Base-by-base conservation (phyloP, 2,888 invertebrate species). In the Scaptomyza tumidula region DNA sequence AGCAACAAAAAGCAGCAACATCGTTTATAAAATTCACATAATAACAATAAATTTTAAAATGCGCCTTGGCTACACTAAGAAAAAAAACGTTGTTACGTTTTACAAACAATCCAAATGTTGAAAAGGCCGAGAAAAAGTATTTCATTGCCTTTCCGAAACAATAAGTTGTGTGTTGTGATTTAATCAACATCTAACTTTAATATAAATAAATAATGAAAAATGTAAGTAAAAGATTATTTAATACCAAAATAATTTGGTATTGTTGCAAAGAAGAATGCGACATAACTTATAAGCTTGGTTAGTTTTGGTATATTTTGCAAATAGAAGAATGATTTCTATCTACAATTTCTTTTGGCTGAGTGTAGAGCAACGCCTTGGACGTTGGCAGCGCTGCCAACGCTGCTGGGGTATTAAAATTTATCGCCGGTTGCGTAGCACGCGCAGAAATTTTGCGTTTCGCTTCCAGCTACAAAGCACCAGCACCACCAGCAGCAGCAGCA, bases 21-120 rank as follows among this genome's bases (percentile, higher is more conserved):
- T 75, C 84, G 80, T 88, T 88, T 88, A 88, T 88, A 88, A 88
- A 88, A 88, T 86, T 86, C 86, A 84, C 86, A 86, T 88, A 86
- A 86, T 88, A 88, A 86, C 88, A 88, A 86, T 86, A 86, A 86
- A 86, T 86, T 86, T 75, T 78, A 78, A 86, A 84, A 82, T 75
- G 86, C 86, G 78, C 78, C 76, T 73, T 57, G 52, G 71, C 67
- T 73, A 41, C 60, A 48, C 64, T 2, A n/a, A 6, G 6, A 35
- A 49, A 24, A 19, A 49, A 33, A 33, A 0, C 1, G 2, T n/a
- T n/a, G n/a, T n/a, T 6, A 37, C 6, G 24, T 24, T 24, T 24
- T 5, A 24, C 24, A 24, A 24, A 24, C 24, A 4, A 24, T 1
- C 5, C 24, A 24, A 24, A 24, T 24, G 24, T 24, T 3, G 5